Conservation (phyloP, 2,113 vertebrate species). For the Phrynocephalus versicolor region DNA sequence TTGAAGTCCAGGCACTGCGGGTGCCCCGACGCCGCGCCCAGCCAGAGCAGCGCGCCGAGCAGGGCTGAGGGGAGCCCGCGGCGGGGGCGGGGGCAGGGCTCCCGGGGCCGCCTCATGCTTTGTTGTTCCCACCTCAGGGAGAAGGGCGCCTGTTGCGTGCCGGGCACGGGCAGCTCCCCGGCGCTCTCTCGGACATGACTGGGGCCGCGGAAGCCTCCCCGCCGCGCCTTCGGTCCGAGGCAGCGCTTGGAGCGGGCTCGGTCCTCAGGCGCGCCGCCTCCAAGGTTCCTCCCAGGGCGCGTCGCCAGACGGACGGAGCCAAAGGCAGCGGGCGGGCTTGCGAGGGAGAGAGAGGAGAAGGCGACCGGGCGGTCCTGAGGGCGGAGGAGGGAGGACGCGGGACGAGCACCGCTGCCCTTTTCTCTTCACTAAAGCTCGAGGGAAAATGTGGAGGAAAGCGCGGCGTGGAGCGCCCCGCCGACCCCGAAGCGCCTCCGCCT, state of each 20-base stretch:
- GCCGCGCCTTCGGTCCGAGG: background rate
- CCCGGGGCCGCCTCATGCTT: background rate
- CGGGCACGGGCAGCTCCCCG: background rate
- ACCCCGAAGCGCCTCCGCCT: background rate
- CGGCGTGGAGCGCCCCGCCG: background rate
- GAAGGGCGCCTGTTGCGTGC: background rate
- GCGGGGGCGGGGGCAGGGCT: background rate
- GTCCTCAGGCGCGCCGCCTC: background rate
- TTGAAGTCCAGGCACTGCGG: slow-evolving; percentile 97
- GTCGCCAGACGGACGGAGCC: too few species aligned
- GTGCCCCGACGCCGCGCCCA: slow-evolving; percentile 67
- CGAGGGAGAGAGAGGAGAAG: background rate
- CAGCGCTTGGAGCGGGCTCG: background rate
- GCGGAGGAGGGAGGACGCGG: too few species aligned
- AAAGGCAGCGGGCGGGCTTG: background rate
- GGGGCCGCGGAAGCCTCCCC: background rate
- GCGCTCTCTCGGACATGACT: background rate
- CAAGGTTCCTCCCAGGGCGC: background rate
- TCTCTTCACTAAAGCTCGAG: too few species aligned
- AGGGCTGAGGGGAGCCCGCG: background rate
- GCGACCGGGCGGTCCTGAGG: too few species aligned
- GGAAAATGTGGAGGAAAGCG: too few species aligned
- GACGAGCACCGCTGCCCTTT: background rate
- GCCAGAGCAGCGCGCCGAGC: slow-evolving; percentile 34
- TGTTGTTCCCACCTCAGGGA: background rate